These are phyloP conservation scores for Drosophila kuntzei DNA, from an alignment of 2,888 invertebrate species.

Conservation along the genomic window DNA sequence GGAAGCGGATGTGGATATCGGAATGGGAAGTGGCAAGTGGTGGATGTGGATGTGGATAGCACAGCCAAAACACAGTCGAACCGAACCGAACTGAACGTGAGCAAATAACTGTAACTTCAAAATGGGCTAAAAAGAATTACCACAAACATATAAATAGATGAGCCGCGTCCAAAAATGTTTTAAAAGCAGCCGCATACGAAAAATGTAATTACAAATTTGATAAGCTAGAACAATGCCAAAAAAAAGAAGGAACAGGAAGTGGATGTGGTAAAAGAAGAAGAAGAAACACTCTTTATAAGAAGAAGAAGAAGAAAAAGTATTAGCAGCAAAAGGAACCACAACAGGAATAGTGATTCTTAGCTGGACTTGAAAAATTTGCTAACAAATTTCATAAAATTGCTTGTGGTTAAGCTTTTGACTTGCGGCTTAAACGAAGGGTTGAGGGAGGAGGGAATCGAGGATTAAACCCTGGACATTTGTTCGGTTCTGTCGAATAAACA, in stretches of 20 bases:
- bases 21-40: slow-evolving; percentile 10
- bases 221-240: slow-evolving; percentile 51
- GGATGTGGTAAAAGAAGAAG: background rate
- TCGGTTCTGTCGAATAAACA: slow-evolving; percentile 45
- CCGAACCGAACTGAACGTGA: slow-evolving; percentile 47
- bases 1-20: slow-evolving; percentile 36
- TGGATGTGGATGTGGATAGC: slow-evolving; percentile 6
- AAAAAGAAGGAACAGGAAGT: slow-evolving; percentile 3
- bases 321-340: slow-evolving; percentile 46
- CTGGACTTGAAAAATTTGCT: slow-evolving; percentile 36
- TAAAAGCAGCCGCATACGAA: slow-evolving; percentile 38
- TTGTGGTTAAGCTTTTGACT: slow-evolving; percentile 77
- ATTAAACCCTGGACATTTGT: slow-evolving; percentile 21
- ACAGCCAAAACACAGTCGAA: slow-evolving; percentile 8
- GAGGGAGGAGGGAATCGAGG: background rate
- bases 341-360: slow-evolving; percentile 60
- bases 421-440: slow-evolving; percentile 38
- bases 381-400: slow-evolving; percentile 76
- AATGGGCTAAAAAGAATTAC: slow-evolving; percentile 41
- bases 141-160: slow-evolving; percentile 55
- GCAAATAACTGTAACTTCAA: slow-evolving; percentile 50
- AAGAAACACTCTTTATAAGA: background rate
- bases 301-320: background rate
- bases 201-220: slow-evolving; percentile 76
- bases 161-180: slow-evolving; percentile 50